Conservation (phyloP, 2,888 invertebrate genomes). For the Drosophila affinis region DNA sequence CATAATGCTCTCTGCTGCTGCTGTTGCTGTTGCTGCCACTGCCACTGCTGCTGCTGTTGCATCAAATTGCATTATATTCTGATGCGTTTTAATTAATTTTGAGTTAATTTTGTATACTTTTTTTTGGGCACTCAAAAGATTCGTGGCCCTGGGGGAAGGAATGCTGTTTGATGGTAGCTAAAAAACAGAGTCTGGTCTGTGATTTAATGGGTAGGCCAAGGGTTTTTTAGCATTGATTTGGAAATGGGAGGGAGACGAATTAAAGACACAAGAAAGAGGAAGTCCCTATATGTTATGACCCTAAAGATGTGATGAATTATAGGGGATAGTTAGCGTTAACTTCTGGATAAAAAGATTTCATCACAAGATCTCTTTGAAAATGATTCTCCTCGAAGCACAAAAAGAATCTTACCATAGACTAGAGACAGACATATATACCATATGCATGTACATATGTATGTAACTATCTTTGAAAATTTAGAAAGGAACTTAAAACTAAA, state of each 20-base stretch:
- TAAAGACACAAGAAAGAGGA: neutral
- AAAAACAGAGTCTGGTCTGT: neutral
- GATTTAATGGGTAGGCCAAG: neutral
- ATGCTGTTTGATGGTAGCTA: neutral
- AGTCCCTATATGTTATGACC: no score
- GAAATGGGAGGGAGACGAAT: neutral
- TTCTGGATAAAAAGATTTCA: no score
- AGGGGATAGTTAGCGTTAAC: no score
- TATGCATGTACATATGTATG: no score
- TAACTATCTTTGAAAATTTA: no score
- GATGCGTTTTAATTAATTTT: constrained; percentile 82
- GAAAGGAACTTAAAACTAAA: no score
- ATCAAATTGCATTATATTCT: constrained; percentile 68
- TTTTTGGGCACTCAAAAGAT: constrained; percentile 23
- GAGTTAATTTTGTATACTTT: constrained; percentile 74
- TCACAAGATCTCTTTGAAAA: no score
- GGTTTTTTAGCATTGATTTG: neutral
- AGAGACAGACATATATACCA: no score
- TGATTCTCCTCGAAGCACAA: no score
- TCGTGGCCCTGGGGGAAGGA: neutral
- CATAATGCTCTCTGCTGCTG: constrained; percentile 47
- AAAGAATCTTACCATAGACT: no score
- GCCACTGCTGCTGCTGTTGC: constrained; percentile 22
- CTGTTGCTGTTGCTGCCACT: no score
- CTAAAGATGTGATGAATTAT: no score